A percentile compares a stretch with the other conserved stretches of the same genome.
Evolutionary conservation across 2,888 invertebrate species (phyloP).

Genomic region (Maniola hyperantus): DNA sequence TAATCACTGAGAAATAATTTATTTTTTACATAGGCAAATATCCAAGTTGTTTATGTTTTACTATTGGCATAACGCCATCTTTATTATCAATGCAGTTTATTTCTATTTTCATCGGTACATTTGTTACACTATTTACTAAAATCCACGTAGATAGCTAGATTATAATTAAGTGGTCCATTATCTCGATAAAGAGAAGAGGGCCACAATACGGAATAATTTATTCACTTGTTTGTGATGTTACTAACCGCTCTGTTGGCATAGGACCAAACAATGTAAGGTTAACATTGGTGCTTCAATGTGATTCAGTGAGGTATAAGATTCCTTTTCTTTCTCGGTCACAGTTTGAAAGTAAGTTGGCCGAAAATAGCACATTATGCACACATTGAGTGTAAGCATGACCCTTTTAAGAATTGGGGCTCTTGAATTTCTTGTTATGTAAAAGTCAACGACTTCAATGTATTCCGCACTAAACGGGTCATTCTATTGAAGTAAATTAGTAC

Average conservation of each 20-base stretch:
- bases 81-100: neutral
- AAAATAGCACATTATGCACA: neutral
- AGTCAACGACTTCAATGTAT: too few relatives aligned
- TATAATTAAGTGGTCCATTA: slow-evolving; percentile 11
- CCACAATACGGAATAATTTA: slow-evolving; percentile 26
- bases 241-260: slow-evolving; percentile 36
- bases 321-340: neutral
- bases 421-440: neutral
- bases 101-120: neutral
- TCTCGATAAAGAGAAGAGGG: slow-evolving; percentile 8
- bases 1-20: too few relatives aligned
- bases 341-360: neutral
- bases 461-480: neutral
- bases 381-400: neutral
- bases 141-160: neutral
- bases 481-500: too few relatives aligned
- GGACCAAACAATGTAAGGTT: slow-evolving; percentile 35
- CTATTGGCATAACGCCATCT: neutral
- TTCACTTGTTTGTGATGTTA: slow-evolving; percentile 31
- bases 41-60: too few relatives aligned
- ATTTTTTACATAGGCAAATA: too few relatives aligned
- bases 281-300: slow-evolving; percentile 20
- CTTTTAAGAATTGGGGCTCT: neutral
- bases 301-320: slow-evolving; percentile 16
- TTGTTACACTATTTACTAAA: neutral